These are phyloP conservation scores for Macrosiphum euphorbiae DNA, from an alignment of 2,888 invertebrate species.

Conservation along the genomic window DNA sequence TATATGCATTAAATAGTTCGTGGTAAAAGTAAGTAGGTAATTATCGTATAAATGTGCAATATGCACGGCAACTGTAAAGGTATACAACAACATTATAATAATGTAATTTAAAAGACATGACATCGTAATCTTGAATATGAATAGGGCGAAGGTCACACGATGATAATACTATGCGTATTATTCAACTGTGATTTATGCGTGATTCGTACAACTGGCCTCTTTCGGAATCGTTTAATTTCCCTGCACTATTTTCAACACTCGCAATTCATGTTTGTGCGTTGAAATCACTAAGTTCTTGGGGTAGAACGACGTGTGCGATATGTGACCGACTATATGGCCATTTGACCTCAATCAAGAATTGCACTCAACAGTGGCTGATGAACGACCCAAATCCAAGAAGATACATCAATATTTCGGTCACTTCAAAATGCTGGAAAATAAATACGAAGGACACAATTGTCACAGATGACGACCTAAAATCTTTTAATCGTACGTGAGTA, in stretches of 20 bases:
- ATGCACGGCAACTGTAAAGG: background rate
- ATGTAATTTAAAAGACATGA: slow-evolving; percentile 12
- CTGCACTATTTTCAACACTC: background rate
- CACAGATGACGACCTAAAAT: slow-evolving; percentile 47
- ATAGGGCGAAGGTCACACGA: slow-evolving; percentile 33
- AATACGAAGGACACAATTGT: background rate
- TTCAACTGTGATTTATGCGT: slow-evolving; percentile 8
- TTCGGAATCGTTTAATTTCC: background rate
- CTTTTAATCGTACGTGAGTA: slow-evolving; percentile 43
- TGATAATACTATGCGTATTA: background rate
- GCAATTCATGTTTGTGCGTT: background rate
- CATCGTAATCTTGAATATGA: slow-evolving; percentile 36
- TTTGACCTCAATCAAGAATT: slow-evolving; percentile 62
- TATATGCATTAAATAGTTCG: background rate
- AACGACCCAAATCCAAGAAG: slow-evolving; percentile 54
- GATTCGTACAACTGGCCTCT: slow-evolving; percentile 7
- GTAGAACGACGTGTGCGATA: slow-evolving; percentile 47
- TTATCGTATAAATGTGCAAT: background rate
- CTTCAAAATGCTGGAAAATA: slow-evolving; percentile 11
- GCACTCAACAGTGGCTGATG: background rate
- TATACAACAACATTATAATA: background rate
- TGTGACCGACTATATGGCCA: slow-evolving; percentile 22
- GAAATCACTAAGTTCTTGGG: slow-evolving; percentile 49
- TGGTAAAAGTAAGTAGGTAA: background rate
- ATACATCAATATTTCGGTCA: slow-evolving; percentile 45